Percentiles rank a stretch among this genome's conserved stretches.
These are phyloP conservation scores for Mystacides longicornis DNA, from an alignment of 2,888 invertebrate genomes.

Conservation along the genomic window DNA sequence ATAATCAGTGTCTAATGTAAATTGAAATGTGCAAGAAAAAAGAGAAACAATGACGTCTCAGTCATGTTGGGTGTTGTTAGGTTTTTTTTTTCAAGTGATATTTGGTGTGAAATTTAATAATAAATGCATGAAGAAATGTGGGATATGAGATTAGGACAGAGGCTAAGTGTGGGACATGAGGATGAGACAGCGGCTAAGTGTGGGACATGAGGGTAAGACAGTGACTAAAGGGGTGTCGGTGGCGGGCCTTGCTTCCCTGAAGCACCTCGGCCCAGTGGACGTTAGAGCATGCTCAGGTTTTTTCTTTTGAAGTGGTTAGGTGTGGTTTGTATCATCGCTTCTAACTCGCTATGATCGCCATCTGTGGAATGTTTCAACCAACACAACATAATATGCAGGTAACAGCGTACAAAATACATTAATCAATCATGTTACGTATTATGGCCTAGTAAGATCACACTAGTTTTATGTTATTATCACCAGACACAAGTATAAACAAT, in stretches of 20 bases:
- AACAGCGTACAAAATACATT: background rate
- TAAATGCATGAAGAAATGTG: too few species aligned
- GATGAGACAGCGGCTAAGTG: too few species aligned
- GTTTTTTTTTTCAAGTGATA: too few species aligned
- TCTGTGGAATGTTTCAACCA: slow-evolving; percentile 36
- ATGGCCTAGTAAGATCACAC: too few species aligned
- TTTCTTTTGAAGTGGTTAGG: slow-evolving; percentile 55
- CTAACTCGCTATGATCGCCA: slow-evolving; percentile 54
- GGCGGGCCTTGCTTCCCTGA: slow-evolving; percentile 24
- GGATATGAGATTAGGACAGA: too few species aligned
- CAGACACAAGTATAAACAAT: background rate
- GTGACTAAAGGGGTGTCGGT: slow-evolving; percentile 23
- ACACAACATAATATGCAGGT: slow-evolving; percentile 10
- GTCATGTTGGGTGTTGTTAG: slow-evolving; percentile 12
- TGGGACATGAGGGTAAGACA: slow-evolving; percentile 3
- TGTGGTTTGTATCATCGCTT: slow-evolving; percentile 52
- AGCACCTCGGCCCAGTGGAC: slow-evolving; percentile 24
- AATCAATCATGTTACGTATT: too few species aligned
- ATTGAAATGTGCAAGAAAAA: background rate
- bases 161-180: slow-evolving; percentile 6
- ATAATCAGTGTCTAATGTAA: too few species aligned
- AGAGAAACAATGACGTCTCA: slow-evolving; percentile 11
- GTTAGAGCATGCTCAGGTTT: slow-evolving; percentile 51
- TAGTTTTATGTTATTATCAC: too few species aligned
- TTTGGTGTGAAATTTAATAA: too few species aligned